These are phyloP conservation scores for Bombus consobrinus DNA, from an alignment of 1,140 invertebrate genomes.

Conservation along the genomic window DNA sequence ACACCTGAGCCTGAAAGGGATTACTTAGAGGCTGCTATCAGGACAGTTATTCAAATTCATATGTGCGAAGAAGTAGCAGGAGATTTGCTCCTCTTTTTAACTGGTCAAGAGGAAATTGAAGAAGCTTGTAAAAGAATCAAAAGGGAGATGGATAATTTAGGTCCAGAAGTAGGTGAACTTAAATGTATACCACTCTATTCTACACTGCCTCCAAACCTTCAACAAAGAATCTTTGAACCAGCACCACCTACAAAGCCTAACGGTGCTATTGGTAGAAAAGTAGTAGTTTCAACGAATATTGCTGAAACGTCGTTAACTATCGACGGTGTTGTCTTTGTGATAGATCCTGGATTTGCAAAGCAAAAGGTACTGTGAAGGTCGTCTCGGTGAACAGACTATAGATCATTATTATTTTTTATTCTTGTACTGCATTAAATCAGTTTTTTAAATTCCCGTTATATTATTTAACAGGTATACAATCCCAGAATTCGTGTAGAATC, in stretches of 20 bases:
- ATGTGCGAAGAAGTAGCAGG: conserved; percentile 98
- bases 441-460: conserved; percentile 42
- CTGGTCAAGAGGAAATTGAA: conserved; percentile 98
- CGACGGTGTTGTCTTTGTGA: conserved; percentile 99
- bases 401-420: background rate
- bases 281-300: conserved; percentile 99
- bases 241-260: conserved; percentile 96
- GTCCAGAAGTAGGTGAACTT: conserved; percentile 97
- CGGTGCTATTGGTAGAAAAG: conserved; percentile 97
- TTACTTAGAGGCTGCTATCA: conserved; percentile 98
- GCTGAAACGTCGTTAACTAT: conserved; percentile 99
- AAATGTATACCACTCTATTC: conserved; percentile 99
- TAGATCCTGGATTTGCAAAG: conserved; percentile 99
- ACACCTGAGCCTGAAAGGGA: conserved; percentile 99
- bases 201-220: conserved; percentile 97
- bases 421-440: background rate
- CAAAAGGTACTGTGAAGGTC: conserved; percentile 89
- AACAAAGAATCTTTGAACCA: conserved; percentile 98
- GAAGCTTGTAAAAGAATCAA: conserved; percentile 99
- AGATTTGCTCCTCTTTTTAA: conserved; percentile 97
- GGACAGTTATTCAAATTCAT: conserved; percentile 99
- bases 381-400: too few relatives aligned
- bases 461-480: conserved; percentile 91
- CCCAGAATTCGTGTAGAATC: conserved; percentile 98
- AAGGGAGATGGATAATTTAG: conserved; percentile 97